Conservation (phyloP, 2,888 invertebrate species). For the Heliconius sara region DNA sequence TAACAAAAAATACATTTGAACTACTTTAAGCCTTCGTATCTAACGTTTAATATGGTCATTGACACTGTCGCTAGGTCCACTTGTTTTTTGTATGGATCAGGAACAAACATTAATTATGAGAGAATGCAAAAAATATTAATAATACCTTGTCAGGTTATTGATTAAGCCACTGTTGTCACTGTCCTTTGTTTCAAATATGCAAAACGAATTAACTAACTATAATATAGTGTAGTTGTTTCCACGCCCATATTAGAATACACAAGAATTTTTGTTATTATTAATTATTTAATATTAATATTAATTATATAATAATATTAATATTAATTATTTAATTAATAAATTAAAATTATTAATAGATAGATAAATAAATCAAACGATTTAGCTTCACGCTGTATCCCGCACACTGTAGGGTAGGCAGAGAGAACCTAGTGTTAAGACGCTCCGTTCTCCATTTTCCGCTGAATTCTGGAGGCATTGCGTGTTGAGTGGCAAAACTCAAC, state of each 20-base stretch:
- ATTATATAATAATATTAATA: too few species aligned
- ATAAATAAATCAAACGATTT: too few species aligned
- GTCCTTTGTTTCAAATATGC: constrained; percentile 17
- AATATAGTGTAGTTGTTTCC: background rate
- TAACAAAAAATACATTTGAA: constrained; percentile 11
- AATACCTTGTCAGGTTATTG: constrained; percentile 16
- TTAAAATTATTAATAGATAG: too few species aligned
- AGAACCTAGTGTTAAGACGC: too few species aligned
- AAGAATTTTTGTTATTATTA: constrained; percentile 9
- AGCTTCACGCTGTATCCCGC: too few species aligned
- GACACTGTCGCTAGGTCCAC: constrained; percentile 29
- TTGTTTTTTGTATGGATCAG: constrained; percentile 40
- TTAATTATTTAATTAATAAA: too few species aligned
- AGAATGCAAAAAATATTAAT: constrained; percentile 31
- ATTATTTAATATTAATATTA: too few species aligned
- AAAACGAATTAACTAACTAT: background rate
- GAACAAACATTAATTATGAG: constrained; percentile 40
- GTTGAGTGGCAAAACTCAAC: too few species aligned
- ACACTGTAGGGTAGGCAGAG: too few species aligned
- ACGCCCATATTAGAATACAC: background rate
- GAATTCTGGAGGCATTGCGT: too few species aligned
- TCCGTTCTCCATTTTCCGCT: too few species aligned
- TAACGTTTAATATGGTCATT: constrained; percentile 35
- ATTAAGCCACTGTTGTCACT: constrained; percentile 26
- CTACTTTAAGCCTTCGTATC: constrained; percentile 8